A percentile compares a stretch with the other conserved stretches of the same genome.
phyloP scores from a whole-genome alignment of 2,113 vertebrate genomes.

The Xiphophorus hellerii region DNA sequence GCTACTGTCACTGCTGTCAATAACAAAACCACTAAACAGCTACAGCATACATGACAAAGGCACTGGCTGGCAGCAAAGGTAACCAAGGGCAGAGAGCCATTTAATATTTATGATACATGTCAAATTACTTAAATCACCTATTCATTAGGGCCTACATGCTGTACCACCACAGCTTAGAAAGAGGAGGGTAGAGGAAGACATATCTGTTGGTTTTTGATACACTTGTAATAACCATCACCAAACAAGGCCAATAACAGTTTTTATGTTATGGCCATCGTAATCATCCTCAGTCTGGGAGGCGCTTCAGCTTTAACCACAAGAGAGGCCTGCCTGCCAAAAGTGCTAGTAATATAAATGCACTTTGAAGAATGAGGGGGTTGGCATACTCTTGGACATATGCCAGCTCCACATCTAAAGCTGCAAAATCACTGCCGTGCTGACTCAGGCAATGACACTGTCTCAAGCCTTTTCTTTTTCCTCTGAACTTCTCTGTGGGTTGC shows the following conservation, averaged over 20 bases:
- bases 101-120: constrained; percentile 76
- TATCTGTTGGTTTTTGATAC: constrained; percentile 68
- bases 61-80: constrained; percentile 69
- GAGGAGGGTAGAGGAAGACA: constrained; percentile 45
- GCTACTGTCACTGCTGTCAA: constrained; percentile 68
- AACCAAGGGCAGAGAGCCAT: constrained; percentile 72
- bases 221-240: constrained; percentile 74
- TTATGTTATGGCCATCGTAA: constrained; percentile 78
- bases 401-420: constrained; percentile 75
- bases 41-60: constrained; percentile 61
- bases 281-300: constrained; percentile 77
- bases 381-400: constrained; percentile 70
- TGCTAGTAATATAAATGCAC: constrained; percentile 78
- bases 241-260: constrained; percentile 80
- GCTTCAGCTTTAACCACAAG: constrained; percentile 66
- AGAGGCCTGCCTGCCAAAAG: constrained; percentile 73
- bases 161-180: constrained; percentile 21
- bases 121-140: constrained; percentile 66
- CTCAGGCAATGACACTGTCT: constrained; percentile 65
- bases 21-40: constrained; percentile 65
- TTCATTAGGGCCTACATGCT: constrained; percentile 59
- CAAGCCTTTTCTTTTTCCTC: constrained; percentile 39
- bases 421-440: constrained; percentile 76
- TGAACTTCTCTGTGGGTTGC: constrained; percentile 39
- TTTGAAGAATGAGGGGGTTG: constrained; percentile 78